Evolutionary conservation across 64 coral and sea anemone species (phyloP).

Genomic region (Acropora yongei): DNA sequence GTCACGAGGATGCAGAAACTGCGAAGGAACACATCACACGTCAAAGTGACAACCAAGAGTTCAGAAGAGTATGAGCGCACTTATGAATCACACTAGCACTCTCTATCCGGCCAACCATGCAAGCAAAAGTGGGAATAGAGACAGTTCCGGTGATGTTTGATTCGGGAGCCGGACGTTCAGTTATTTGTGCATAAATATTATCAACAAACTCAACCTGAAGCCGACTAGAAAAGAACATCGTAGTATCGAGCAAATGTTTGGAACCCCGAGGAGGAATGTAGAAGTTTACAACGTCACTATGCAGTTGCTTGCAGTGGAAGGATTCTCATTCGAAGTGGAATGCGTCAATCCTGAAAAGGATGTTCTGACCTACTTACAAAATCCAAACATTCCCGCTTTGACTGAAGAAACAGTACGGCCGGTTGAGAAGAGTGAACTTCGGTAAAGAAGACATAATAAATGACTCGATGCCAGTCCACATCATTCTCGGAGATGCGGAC

Average conservation of each 20-base stretch:
- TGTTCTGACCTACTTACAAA: slow-evolving; percentile 31
- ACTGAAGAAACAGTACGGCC: slow-evolving; percentile 40
- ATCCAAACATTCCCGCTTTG: slow-evolving; percentile 5
- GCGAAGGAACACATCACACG: slow-evolving; percentile 51
- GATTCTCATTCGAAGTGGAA: slow-evolving; percentile 38
- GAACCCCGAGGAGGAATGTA: not conserved
- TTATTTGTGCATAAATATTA: slow-evolving; percentile 52
- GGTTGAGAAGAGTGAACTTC: slow-evolving; percentile 14
- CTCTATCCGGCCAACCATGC: not conserved
- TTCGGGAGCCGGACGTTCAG: slow-evolving; percentile 49
- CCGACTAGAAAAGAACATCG: slow-evolving; percentile 9
- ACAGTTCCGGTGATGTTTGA: slow-evolving; percentile 45
- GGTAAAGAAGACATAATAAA: slow-evolving; percentile 36
- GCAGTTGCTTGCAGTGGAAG: slow-evolving; percentile 14
- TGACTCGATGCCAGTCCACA: slow-evolving; percentile 33
- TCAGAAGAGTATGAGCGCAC: not conserved
- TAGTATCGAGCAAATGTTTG: slow-evolving; percentile 2
- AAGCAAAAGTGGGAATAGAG: slow-evolving; percentile 20
- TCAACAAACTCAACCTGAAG: slow-evolving; percentile 57
- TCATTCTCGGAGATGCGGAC: slow-evolving; percentile 55
- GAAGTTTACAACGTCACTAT: slow-evolving; percentile 42
- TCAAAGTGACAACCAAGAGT: no score
- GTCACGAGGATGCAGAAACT: slow-evolving; percentile 41
- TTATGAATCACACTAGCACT: not conserved
- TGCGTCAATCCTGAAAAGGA: slow-evolving; percentile 56